Conservation (phyloP, 2,888 invertebrate genomes). For the Rotaria macrura region DNA sequence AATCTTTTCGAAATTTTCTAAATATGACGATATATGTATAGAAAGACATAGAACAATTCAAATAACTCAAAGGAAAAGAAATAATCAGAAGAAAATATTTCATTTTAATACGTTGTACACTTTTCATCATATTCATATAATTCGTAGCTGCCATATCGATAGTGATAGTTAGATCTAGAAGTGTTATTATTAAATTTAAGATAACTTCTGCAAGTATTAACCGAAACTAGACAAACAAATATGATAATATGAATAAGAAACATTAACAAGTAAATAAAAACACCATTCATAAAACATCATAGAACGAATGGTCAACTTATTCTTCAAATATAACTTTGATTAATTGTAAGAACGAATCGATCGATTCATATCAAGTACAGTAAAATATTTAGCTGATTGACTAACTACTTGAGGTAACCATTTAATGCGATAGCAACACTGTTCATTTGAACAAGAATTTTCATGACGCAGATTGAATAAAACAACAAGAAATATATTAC, state of each 20-base stretch:
- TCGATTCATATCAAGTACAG: neutral
- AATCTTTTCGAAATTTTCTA: too few species aligned
- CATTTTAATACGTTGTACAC: too few species aligned
- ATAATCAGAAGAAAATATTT: too few species aligned
- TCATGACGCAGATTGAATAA: neutral
- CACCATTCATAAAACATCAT: neutral
- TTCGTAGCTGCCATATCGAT: too few species aligned
- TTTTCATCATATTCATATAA: too few species aligned
- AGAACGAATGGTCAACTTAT: neutral
- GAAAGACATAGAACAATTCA: too few species aligned
- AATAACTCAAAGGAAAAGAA: too few species aligned
- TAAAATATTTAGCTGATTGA: neutral
- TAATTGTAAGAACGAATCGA: neutral
- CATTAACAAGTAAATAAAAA: neutral
- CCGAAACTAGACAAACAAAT: too few species aligned
- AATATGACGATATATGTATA: too few species aligned
- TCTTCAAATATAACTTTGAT: neutral
- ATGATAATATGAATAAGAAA: neutral
- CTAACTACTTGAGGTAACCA: neutral
- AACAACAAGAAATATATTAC: neutral
- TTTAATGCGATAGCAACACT: neutral
- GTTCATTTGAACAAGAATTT: neutral
- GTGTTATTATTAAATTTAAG: too few species aligned
- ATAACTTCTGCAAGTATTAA: too few species aligned
- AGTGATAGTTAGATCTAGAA: too few species aligned